phyloP scores from a whole-genome alignment of 2,888 invertebrate species.

The Rosalia funebris region DNA sequence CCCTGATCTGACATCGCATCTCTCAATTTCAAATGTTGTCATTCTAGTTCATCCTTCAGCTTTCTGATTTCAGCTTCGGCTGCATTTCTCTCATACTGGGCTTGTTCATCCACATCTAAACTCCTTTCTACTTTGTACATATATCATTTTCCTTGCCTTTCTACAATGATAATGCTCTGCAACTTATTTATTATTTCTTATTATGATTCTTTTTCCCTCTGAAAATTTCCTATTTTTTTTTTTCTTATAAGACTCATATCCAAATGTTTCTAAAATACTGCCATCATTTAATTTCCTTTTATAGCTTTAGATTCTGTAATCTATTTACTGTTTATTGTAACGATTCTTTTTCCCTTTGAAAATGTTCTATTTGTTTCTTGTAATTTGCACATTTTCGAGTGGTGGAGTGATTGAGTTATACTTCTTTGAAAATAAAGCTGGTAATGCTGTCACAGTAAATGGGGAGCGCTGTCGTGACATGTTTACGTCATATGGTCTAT shows the following conservation, averaged over 20 bases:
- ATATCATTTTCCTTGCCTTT: slow-evolving; percentile 73
- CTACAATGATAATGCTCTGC: slow-evolving; percentile 72
- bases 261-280: slow-evolving; percentile 66
- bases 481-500: too few species aligned
- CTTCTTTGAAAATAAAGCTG: too few species aligned
- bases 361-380: too few species aligned
- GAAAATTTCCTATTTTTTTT: slow-evolving; percentile 78
- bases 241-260: slow-evolving; percentile 73
- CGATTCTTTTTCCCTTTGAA: too few species aligned
- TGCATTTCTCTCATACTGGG: slow-evolving; percentile 80
- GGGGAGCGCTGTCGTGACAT: too few species aligned
- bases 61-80: slow-evolving; percentile 80
- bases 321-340: too few species aligned
- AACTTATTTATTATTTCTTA: slow-evolving; percentile 77
- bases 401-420: too few species aligned
- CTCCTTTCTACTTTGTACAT: slow-evolving; percentile 73
- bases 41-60: slow-evolving; percentile 79
- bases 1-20: slow-evolving; percentile 80
- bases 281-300: slow-evolving; percentile 62
- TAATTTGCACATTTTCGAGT: too few species aligned
- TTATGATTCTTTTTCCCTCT: slow-evolving; percentile 76
- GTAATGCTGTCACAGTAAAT: too few species aligned
- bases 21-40: slow-evolving; percentile 79
- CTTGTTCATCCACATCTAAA: slow-evolving; percentile 78
- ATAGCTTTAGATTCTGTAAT: slow-evolving; percentile 70